phyloP scores from a whole-genome alignment of 2,888 invertebrate genomes.

The Aphelenchoides bicaudatus region DNA sequence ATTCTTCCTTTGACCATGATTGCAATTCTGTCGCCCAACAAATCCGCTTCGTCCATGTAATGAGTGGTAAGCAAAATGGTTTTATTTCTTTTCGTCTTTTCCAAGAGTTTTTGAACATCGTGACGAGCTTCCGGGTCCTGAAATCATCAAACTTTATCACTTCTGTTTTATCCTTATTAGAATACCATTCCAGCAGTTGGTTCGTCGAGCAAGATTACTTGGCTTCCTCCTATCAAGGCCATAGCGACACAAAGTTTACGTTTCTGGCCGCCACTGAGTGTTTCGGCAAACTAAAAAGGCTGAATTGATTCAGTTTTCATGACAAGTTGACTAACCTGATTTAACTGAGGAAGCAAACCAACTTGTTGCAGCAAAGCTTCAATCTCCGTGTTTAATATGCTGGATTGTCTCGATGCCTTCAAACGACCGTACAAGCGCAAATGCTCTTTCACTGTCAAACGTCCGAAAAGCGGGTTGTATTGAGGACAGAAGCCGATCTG shows the following conservation, averaged over 20 bases:
- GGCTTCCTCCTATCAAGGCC: constrained; percentile 47
- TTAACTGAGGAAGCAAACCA: constrained; percentile 36
- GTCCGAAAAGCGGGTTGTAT: constrained; percentile 50
- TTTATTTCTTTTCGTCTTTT: constrained; percentile 37
- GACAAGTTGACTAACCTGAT: constrained; percentile 32
- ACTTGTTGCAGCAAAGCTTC: constrained; percentile 35
- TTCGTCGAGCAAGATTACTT: constrained; percentile 53
- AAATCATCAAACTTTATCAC: too few species aligned
- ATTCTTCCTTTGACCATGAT: constrained; percentile 52
- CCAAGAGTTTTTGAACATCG: constrained; percentile 40
- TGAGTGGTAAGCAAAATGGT: constrained; percentile 46
- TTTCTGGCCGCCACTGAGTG: constrained; percentile 55
- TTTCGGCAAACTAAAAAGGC: constrained; percentile 29
- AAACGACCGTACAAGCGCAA: constrained; percentile 48
- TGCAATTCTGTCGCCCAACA: constrained; percentile 49
- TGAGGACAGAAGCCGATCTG: constrained; percentile 53
- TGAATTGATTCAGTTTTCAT: not conserved
- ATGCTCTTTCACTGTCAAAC: constrained; percentile 54
- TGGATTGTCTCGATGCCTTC: constrained; percentile 32
- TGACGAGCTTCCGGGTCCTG: constrained; percentile 36
- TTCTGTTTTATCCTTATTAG: constrained; percentile 27
- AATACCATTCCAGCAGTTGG: constrained; percentile 51
- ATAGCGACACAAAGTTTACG: constrained; percentile 54
- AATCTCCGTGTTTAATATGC: constrained; percentile 30
- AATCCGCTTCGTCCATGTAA: constrained; percentile 59